These are phyloP conservation scores for Ectemnius continuus DNA, from an alignment of 2,888 invertebrate genomes.

Conservation along the genomic window DNA sequence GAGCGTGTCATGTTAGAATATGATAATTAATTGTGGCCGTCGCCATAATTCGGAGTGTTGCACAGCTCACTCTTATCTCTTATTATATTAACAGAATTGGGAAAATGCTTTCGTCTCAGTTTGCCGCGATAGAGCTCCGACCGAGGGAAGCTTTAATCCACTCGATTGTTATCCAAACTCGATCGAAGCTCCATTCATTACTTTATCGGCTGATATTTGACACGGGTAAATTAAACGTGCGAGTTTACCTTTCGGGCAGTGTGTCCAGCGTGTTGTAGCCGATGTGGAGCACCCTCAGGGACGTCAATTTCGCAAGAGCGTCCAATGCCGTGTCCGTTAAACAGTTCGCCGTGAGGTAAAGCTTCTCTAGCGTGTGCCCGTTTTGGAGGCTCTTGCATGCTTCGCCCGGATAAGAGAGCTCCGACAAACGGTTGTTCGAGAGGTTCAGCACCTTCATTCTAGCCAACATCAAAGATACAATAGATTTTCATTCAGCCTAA, in stretches of 20 bases:
- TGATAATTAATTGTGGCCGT: not conserved
- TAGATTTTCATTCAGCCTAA: no score
- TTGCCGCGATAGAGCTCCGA: no score
- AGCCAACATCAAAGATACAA: not conserved
- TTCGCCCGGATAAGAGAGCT: slow-evolving; percentile 83
- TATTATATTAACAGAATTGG: no score
- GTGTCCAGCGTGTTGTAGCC: slow-evolving; percentile 88
- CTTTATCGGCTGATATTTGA: not conserved
- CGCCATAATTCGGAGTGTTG: not conserved
- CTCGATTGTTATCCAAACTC: no score
- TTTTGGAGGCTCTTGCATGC: slow-evolving; percentile 66
- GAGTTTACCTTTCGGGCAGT: slow-evolving; percentile 82
- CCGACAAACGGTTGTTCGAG: slow-evolving; percentile 87
- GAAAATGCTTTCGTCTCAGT: no score
- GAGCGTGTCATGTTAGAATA: not conserved
- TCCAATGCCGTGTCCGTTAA: slow-evolving; percentile 85
- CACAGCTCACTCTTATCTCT: no score
- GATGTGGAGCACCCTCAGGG: slow-evolving; percentile 85
- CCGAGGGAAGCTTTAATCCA: no score
- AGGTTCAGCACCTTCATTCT: slow-evolving; percentile 86
- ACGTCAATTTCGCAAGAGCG: slow-evolving; percentile 83
- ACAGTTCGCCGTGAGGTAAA: slow-evolving; percentile 88
- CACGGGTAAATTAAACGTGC: not conserved
- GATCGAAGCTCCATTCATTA: no score
- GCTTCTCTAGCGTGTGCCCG: slow-evolving; percentile 81